Base-by-base conservation (phyloP, 2,113 vertebrate genomes). In the Rhodinocichla rosea region DNA sequence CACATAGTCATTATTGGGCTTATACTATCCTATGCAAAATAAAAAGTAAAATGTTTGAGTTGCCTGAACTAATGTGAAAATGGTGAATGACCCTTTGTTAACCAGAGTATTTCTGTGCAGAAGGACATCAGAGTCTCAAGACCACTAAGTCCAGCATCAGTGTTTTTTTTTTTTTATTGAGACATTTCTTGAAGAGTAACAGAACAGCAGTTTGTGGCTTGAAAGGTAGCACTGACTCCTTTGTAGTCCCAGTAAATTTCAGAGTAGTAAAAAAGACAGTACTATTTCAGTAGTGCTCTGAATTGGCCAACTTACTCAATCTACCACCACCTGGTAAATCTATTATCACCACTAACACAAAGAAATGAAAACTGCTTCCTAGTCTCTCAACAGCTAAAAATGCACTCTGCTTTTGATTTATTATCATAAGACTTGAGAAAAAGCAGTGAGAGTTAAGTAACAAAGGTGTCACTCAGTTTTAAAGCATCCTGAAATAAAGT, bases 271-370 rank as follows among this genome's bases (percentile, higher is more conserved):
- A 71, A 88, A 90, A 55, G 30, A 67, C 50, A 92, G 59, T 9
- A 52, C 37, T 45, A 69, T 87, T 93, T 85, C 89, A 94, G 71
- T 0, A 84, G 49, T n/a, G 24, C 26, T 92, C 70, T 86, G 73
- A 96, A 86, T 27, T 67, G 57, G 44, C 32, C 47, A 82, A 69
- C 50, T 87, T 83, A 60, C 53, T 92, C 27, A 42, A 47, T 23
- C 75, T 94, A 77, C 57, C 57, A 95, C 70, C 60, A 81, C 35
- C 76, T 77, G 50, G 83, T 92, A 91, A 87, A 89, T 81, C 57
- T 52, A 67, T 40, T 52, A 85, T 32, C 82, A 78, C 77, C 35
- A 63, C 64, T 75, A 71, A 70, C 39, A 79, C 55, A 70, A 89
- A 89, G 52, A 87, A 86, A 89, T 0, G 6, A 74, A 89, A 86